Percentiles rank a stretch among this genome's conserved stretches.
phyloP scores from a whole-genome alignment of 2,797 vertebrate species.

The Sebastes taczanowskii region DNA sequence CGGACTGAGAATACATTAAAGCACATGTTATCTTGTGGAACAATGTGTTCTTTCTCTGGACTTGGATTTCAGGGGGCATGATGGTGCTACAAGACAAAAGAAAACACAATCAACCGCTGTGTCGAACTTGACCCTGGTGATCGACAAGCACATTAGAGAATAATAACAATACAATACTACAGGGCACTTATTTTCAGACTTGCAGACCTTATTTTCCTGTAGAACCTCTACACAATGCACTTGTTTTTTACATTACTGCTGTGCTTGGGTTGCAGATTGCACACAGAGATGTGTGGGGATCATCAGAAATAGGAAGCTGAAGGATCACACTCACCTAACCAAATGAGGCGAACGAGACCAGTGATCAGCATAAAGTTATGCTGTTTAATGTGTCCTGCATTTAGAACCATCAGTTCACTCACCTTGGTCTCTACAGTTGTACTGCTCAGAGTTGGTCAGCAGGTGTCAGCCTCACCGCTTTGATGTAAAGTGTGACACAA shows the following conservation, averaged over 20 bases:
- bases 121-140: not conserved
- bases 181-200: not conserved
- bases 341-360: not conserved
- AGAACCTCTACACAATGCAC: not conserved
- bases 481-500: not conserved
- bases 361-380: not conserved
- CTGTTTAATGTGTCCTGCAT: not conserved
- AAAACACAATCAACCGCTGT: not conserved
- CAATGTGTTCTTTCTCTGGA: not conserved
- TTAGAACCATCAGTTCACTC: not conserved
- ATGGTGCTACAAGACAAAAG: not conserved
- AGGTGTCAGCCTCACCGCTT: constrained; percentile 47
- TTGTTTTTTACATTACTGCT: not conserved
- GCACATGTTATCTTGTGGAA: not conserved
- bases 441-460: constrained; percentile 25
- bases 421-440: not conserved
- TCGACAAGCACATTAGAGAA: not conserved
- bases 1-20: not conserved
- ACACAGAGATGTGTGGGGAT: not conserved
- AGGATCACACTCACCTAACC: not conserved
- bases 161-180: not conserved
- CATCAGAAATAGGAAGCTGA: not conserved
- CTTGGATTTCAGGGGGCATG: not conserved
- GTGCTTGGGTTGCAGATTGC: not conserved
- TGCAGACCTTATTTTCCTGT: not conserved